A percentile compares a stretch with the other conserved stretches of the same genome.
These are phyloP conservation scores for Pelosia muscerda DNA, from an alignment of 2,888 invertebrate genomes.

Conservation along the genomic window DNA sequence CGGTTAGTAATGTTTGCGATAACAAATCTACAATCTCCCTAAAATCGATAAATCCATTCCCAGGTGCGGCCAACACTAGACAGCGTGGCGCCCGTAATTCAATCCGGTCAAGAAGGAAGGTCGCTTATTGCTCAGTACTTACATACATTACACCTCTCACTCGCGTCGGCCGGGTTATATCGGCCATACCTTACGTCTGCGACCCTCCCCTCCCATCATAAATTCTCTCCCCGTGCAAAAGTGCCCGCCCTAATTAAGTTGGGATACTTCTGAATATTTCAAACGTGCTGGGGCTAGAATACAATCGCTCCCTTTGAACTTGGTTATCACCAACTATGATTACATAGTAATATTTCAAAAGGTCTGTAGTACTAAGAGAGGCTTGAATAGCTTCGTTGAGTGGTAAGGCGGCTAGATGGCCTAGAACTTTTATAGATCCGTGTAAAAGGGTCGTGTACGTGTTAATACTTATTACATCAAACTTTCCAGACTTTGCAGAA, in stretches of 20 bases:
- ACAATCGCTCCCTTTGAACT: conserved; percentile 58
- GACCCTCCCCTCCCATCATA: conserved; percentile 62
- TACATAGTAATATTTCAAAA: conserved; percentile 62
- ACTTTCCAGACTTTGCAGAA: conserved; percentile 49
- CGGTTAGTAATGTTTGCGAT: conserved; percentile 42
- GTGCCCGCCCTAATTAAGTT: conserved; percentile 74
- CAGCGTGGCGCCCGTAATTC: conserved; percentile 74
- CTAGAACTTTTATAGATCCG: conserved; percentile 30
- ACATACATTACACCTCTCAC: conserved; percentile 72
- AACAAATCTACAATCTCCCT: conserved; percentile 41
- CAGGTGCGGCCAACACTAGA: conserved; percentile 68
- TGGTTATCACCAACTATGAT: conserved; percentile 62
- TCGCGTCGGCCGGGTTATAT: conserved; percentile 62
- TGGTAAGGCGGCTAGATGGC: conserved; percentile 27
- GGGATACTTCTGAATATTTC: conserved; percentile 75
- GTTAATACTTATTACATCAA: conserved; percentile 29
- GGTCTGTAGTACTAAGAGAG: conserved; percentile 40
- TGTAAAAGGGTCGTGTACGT: conserved; percentile 35
- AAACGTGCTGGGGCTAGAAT: conserved; percentile 55
- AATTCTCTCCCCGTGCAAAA: conserved; percentile 69
- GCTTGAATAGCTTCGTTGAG: conserved; percentile 25
- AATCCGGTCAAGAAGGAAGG: conserved; percentile 75
- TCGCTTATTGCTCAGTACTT: conserved; percentile 67
- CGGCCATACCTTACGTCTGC: conserved; percentile 68
- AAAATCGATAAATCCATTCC: conserved; percentile 45